These are phyloP conservation scores for Euclidia mi DNA, from an alignment of 2,888 invertebrate genomes.

Conservation along the genomic window DNA sequence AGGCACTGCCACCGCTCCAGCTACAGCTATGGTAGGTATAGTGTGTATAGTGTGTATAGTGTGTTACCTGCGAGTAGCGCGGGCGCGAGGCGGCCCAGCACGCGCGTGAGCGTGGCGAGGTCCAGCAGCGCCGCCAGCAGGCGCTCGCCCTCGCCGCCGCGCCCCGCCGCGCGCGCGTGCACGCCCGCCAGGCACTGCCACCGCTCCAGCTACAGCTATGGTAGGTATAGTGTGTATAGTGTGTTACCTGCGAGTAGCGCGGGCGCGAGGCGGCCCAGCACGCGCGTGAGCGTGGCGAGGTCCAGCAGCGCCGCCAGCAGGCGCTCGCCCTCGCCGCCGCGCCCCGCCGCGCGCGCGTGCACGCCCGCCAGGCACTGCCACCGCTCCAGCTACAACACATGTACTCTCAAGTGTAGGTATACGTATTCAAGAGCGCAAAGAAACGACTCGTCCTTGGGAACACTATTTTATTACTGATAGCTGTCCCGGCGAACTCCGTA, in stretches of 20 bases:
- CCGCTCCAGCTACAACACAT: conserved; percentile 75
- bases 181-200: conserved; percentile 86
- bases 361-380: conserved; percentile 86
- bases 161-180: conserved; percentile 78
- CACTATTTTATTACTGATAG: no score
- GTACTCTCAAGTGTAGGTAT: not conserved
- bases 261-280: conserved; percentile 84
- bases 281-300: conserved; percentile 84
- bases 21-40: no score
- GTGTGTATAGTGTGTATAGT: no score
- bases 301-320: conserved; percentile 84
- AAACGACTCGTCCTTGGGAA: no score
- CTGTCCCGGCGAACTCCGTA: no score
- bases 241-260: conserved; percentile 73
- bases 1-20: conserved; percentile 85
- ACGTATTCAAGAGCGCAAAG: not conserved
- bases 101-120: conserved; percentile 85
- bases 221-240: not conserved
- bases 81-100: conserved; percentile 84
- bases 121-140: conserved; percentile 84
- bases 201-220: conserved; percentile 85
- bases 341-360: conserved; percentile 78
- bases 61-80: conserved; percentile 74
- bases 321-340: conserved; percentile 74
- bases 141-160: conserved; percentile 74